Base-by-base conservation (phyloP, 2,797 vertebrate genomes). In the Cercopithecus diana region DNA sequence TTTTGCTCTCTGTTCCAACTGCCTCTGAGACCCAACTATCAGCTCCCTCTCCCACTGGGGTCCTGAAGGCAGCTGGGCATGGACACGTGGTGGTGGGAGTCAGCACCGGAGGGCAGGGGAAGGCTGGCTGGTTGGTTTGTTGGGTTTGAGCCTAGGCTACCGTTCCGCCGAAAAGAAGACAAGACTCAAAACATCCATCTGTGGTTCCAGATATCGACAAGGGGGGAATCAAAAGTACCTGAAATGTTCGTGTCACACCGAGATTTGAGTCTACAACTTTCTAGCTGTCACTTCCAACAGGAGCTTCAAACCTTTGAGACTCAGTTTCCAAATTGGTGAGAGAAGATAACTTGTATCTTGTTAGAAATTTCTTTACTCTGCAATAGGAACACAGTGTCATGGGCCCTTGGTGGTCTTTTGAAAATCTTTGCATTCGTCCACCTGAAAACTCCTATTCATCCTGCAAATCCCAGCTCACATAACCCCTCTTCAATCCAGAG, bases 201-300 rank as follows among this genome's bases (percentile, higher is more conserved):
- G 36, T 83, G 97, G 93, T 17, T 43, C 41, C 36, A 19, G 14
- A 15, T 39, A 28, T 43, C 33, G 48, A 14, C n/a, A 45, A 17
- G 52, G 12, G 33, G 50, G 79, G 6, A 39, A 28, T 7, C 20
- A 12, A 73, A 57, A n/a, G n/a, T 33, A 6, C 8, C 39, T 17
- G 58, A 50, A n/a, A 36, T 1, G 0, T 33, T 28, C 36, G 24
- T 5, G 4, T 39, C 28, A 39, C 93, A 28, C 11, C 0, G 33
- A 39, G 14, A 45, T 15, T 70, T 48, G 67, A 39, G n/a, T 19
- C 33, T 19, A 19, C 10, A 33, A 4, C 22, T 50, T 76, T 30
- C 39, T 95, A 96, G 94, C 67, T 96, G 93, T 97, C 95, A 67
- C n/a, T 57, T 28, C 22, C 30, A 82, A 9, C 6, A 41, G 88